A percentile compares a stretch with the other conserved stretches of the same genome.
Evolutionary conservation across 2,888 invertebrate genomes (phyloP).

Genomic region (Brenthis hecate): DNA sequence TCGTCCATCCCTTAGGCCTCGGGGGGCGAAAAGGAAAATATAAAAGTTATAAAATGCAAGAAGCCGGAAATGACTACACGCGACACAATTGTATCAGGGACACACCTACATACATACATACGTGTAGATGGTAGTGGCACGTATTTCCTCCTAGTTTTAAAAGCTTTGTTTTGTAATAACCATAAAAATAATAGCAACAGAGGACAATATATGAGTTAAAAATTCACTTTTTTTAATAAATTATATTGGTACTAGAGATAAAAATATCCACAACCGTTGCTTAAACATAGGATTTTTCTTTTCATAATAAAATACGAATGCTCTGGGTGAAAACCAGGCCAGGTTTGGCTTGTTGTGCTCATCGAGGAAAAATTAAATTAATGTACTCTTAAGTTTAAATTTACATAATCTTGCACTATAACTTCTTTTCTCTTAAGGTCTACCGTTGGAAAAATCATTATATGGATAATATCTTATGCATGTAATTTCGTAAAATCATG

Average conservation of each 20-base stretch:
- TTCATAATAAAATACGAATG: not conserved
- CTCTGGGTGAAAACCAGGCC: not conserved
- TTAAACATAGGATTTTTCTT: not conserved
- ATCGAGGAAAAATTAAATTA: conserved; percentile 1
- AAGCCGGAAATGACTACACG: conserved; percentile 71
- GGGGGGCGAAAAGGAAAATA: conserved; percentile 54
- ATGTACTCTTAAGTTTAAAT: not conserved
- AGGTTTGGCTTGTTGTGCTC: not conserved
- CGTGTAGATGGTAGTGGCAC: conserved; percentile 35
- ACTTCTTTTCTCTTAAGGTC: too few species aligned
- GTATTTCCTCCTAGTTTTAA: conserved; percentile 19
- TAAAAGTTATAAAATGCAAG: conserved; percentile 72
- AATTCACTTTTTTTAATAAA: not conserved
- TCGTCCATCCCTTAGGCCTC: conserved; percentile 53
- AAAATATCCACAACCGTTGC: not conserved
- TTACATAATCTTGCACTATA: not conserved
- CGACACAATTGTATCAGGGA: conserved; percentile 47
- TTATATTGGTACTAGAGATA: not conserved
- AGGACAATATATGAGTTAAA: not conserved
- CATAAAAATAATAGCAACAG: too few species aligned
- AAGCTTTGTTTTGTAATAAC: too few species aligned
- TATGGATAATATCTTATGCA: too few species aligned
- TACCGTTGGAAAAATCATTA: too few species aligned
- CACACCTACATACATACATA: conserved; percentile 33
- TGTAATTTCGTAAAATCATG: too few species aligned